phyloP scores from a whole-genome alignment of 2,113 vertebrate species.

The Hemibates koningsi region DNA sequence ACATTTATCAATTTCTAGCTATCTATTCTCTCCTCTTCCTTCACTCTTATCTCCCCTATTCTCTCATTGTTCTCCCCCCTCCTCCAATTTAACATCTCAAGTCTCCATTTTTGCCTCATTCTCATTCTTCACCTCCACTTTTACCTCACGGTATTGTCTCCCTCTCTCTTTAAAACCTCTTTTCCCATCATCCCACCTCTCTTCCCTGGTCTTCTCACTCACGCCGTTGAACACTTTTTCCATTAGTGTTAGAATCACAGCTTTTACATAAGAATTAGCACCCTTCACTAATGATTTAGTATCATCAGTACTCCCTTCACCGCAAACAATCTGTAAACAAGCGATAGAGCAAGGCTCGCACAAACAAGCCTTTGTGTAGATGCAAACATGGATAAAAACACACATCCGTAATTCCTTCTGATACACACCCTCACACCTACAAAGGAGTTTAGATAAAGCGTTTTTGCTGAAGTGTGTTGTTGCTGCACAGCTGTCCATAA shows the following conservation, averaged over 20 bases:
- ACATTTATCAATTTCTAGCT: conserved; percentile 17
- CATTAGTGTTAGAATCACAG: conserved; percentile 11
- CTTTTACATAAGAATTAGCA: conserved; percentile 23
- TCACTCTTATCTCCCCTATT: background rate
- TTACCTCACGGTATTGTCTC: background rate
- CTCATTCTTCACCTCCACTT: background rate
- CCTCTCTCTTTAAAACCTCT: background rate
- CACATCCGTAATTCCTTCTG: background rate
- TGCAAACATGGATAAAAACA: background rate
- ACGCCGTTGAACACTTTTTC: background rate
- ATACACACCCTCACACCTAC: background rate
- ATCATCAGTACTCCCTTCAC: background rate
- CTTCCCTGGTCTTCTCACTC: background rate
- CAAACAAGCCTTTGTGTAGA: background rate
- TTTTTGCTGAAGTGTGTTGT: background rate
- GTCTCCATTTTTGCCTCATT: background rate
- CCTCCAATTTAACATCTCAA: conserved; percentile 2
- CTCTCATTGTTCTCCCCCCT: background rate
- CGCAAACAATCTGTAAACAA: conserved; percentile 2
- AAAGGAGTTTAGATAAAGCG: background rate
- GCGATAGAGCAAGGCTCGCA: background rate
- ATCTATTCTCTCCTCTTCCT: background rate
- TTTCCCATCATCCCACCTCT: background rate
- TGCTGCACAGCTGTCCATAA: background rate
- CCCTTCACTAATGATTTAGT: conserved; percentile 23